Base-by-base conservation (phyloP, 2,888 invertebrate genomes). In the Caenorhabditis afra region DNA sequence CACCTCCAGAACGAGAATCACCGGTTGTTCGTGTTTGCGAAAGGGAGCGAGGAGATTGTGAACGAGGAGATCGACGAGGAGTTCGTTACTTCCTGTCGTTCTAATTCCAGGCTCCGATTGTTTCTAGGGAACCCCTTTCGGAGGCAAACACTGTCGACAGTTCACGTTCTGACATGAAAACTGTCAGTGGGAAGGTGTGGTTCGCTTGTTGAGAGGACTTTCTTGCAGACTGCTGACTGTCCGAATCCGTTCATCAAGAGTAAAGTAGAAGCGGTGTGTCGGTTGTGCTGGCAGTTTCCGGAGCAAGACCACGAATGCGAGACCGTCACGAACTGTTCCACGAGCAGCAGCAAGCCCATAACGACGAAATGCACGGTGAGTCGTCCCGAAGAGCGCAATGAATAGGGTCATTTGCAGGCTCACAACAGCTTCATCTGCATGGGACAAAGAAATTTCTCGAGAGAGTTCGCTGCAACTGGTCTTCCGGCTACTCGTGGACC, bases 201-300 rank as follows among this genome's bases (percentile, higher is more conserved):
- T 1, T 11, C 7, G 3, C 29, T 29, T 3, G n/a, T n/a, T 29
- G 7, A 29, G 7, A 29, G 29, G 29, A 29, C 3, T 29, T 3
- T 70, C 73, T 1, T 20, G 50, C 3, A 47, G n/a, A 37, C 53
- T 58, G 29, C 44, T 0, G 58, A 35, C 14, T 73, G 73, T 37
- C 73, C 73, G n/a, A 64, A 62, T 45, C 73, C 73, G 1, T 22
- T 73, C 11, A 73, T 57, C 45, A 55, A 44, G 14, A 58, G 35
- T 7, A 73, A 65, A 8, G 50, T 73, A 3, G 73, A 73, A 58
- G 73, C 73, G 8, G 52, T 73, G 8, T 99, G 97, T 90, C 93
- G 95, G 81, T 99, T 95, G 91, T 98, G 98, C 91, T 99, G 97
- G 91, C 98, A 98, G 92, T 95, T 96, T 18, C 94, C 95, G 49